Evolutionary conservation across 1,140 invertebrate species (phyloP), one percentile per base, ranked within the genome.

Genomic region (Drosophila neocordata): DNA sequence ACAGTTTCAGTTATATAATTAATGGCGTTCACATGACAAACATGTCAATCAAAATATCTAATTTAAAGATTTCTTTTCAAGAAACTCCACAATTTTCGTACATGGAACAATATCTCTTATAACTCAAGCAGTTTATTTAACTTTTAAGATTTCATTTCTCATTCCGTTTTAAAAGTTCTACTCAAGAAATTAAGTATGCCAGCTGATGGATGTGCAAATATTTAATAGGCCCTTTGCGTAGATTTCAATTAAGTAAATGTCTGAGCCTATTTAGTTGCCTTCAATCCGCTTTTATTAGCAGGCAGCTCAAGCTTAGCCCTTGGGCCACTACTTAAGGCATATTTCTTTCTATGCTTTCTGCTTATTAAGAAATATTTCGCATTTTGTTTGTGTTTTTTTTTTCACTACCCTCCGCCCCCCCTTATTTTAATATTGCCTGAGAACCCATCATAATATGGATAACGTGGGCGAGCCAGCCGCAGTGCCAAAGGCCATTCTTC

Each of bases 221-320:
- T 69, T 82, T 77, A 80, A 80, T 71, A 59, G 78, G 64, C 66
- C 59, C 38, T 58, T 60, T 58, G 65, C 68, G 65, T 69, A 85
- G 80, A 84, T 79, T 87, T 77, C 83, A 87, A 88, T 87, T 88
- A 87, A 73, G 77, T 82, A 87, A 87, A 88, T 88, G 79, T 64
- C 64, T 24, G n/a, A 61, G 67, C 79, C 41, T 83, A 83, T 85
- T 84, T 85, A 82, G 82, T 74, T 75, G 58, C 65, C 41, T 74
- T 62, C 78, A 72, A 83, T 81, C 62, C 68, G 71, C 83, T 82
- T 87, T 78, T 87, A 75, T 78, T 64, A 66, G 24, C 73, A 35
- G 31, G 11, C 58, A 35, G 65, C 73, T 22, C 11, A 9, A 44
- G 59, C 38, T 51, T 31, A 62, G 59, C 24, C 59, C 27, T 31